Base-by-base conservation (phyloP, 2,113 vertebrate genomes). In the Ahaetulla prasina region DNA sequence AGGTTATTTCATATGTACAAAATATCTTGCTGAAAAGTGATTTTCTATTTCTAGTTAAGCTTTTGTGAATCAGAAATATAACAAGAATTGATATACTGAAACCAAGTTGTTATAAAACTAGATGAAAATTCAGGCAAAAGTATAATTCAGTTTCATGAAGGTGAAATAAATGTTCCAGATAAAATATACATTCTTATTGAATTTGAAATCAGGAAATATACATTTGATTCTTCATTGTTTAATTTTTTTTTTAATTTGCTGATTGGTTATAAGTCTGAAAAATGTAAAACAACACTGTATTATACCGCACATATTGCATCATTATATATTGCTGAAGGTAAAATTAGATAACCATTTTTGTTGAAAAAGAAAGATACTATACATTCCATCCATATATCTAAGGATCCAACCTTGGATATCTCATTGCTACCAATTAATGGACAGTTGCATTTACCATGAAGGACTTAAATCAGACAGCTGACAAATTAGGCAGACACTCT, bases 1-100 rank as follows among this genome's bases (percentile, higher is more conserved):
- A 97, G n/a, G 95, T 93, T 22, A 43, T 43, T 85, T 87, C 25
- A 54, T 27, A 35, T 87, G 3, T 1, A n/a, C 49, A 52, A 91
- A 85, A 85, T 16, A 23, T 7, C 22, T 89, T 47, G 30, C 87
- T 90, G 8, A 22, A 2, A 2, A 84, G 63, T 84, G 60, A 11
- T 54, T 52, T 45, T 84, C 49, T 74, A 27, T 85, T 74, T 25
- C 27, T 30, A 88, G 12, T 1, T 53, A 23, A 27, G 9, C 55
- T 94, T 68, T 60, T n/a, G 27, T 47, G 23, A 80, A 57, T 53
- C 87, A 87, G 74, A 90, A 92, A 47, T 30, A 12, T 43, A 49
- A 30, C 8, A 35, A n/a, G 35, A 35, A 25, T 5, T 88, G 45
- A 18, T 16, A 60, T 18, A 35, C 30, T 68, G 63, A 49, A 91